Evolutionary conservation across 2,888 invertebrate genomes (phyloP).

Genomic region (Phengaris alcon): DNA sequence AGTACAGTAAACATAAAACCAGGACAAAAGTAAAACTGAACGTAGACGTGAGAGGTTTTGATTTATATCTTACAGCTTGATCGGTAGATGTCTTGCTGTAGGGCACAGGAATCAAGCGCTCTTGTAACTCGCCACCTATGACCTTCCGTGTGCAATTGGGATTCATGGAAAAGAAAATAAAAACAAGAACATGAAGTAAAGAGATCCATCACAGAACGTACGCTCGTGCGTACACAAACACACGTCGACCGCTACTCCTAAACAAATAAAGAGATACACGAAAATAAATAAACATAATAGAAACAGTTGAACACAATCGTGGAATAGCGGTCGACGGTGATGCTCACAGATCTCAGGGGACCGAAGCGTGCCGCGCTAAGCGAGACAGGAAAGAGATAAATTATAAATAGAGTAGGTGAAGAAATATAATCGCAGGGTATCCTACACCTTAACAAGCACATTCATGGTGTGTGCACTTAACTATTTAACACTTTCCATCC

Average conservation of each 20-base stretch:
- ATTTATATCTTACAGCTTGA: constrained; percentile 96
- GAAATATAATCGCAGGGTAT: constrained; percentile 64
- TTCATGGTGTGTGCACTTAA: constrained; percentile 77
- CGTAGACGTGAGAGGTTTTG: constrained; percentile 60
- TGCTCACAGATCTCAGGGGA: constrained; percentile 56
- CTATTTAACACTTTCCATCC: constrained; percentile 64
- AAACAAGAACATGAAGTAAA: constrained; percentile 77
- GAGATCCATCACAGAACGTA: constrained; percentile 57
- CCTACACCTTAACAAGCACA: constrained; percentile 75
- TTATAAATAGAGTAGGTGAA: constrained; percentile 59
- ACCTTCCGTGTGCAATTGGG: constrained; percentile 96
- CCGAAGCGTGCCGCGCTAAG: constrained; percentile 75
- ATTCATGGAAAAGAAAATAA: constrained; percentile 87
- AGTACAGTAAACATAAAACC: constrained; percentile 68
- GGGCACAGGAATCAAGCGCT: constrained; percentile 99
- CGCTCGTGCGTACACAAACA: constrained; percentile 45
- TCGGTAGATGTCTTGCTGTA: constrained; percentile 99
- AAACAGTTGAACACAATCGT: constrained; percentile 27
- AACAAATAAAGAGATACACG: constrained; percentile 18
- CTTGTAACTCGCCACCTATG: constrained; percentile 99
- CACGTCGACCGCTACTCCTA: constrained; percentile 46
- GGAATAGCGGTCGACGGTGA: constrained; percentile 56
- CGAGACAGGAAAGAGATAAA: constrained; percentile 62
- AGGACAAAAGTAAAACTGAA: constrained; percentile 61
- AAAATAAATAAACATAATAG: constrained; percentile 18